A percentile compares a stretch with the other conserved stretches of the same genome.
phyloP scores from a whole-genome alignment of 2,888 invertebrate genomes.

The Junonia oenone region DNA sequence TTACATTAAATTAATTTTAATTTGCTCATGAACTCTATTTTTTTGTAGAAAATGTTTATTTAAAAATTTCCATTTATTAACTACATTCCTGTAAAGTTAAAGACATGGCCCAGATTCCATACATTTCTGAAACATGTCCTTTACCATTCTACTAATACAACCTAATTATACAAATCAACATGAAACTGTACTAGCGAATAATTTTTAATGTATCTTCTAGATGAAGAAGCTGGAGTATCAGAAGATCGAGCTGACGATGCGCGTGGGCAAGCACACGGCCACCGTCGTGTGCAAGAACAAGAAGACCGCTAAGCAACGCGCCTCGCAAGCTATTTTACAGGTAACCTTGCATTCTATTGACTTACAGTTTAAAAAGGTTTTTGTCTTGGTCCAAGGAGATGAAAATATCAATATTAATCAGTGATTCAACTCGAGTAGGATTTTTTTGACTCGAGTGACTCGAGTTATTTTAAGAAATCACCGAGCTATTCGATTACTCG shows the following conservation, averaged over 20 bases:
- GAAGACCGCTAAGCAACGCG: constrained; percentile 96
- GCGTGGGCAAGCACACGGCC: constrained; percentile 94
- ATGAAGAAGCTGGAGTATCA: constrained; percentile 91
- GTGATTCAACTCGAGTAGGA: too few relatives aligned
- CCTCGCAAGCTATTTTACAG: constrained; percentile 95
- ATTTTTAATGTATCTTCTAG: constrained; percentile 37
- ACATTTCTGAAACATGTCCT: too few relatives aligned
- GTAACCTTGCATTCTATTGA: constrained; percentile 50
- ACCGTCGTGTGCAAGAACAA: constrained; percentile 97
- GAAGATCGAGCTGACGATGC: constrained; percentile 96
- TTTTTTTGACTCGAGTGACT: too few relatives aligned
- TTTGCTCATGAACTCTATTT: too few relatives aligned
- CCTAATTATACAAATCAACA: background rate
- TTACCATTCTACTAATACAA: background rate
- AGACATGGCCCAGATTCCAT: too few relatives aligned
- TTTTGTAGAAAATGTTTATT: too few relatives aligned
- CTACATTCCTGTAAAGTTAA: too few relatives aligned
- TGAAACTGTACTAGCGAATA: background rate
- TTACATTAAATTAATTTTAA: too few relatives aligned
- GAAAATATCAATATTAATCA: background rate
- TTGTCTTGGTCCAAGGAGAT: background rate
- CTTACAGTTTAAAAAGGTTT: background rate
- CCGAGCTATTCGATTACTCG: too few relatives aligned
- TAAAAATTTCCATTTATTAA: too few relatives aligned
- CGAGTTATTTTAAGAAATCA: too few relatives aligned